phyloP scores from a whole-genome alignment of 2,888 invertebrate genomes.

The Endomychus coccineus region DNA sequence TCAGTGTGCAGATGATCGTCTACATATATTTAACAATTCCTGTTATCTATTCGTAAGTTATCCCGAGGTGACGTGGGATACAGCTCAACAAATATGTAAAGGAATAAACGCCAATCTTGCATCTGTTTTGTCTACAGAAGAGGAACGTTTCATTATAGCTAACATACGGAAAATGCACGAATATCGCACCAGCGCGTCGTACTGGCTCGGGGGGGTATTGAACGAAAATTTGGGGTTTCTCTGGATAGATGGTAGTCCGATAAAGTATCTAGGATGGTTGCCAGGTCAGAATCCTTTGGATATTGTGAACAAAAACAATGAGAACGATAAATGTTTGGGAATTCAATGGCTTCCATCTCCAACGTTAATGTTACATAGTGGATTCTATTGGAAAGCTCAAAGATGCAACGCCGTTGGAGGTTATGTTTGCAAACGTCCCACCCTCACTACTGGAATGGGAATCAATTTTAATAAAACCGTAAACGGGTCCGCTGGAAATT shows the following conservation, averaged over 20 bases:
- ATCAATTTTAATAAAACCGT: conserved; percentile 57
- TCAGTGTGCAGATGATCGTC: conserved; percentile 64
- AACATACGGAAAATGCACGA: conserved; percentile 62
- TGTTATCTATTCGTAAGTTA: conserved; percentile 72
- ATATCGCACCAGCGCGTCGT: conserved; percentile 63
- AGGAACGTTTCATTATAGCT: conserved; percentile 62
- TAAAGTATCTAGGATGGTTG: conserved; percentile 57
- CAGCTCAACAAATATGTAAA: conserved; percentile 61
- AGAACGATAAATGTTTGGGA: conserved; percentile 42
- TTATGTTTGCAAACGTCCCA: conserved; percentile 50
- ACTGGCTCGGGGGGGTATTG: conserved; percentile 64
- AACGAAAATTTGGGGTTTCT: conserved; percentile 45
- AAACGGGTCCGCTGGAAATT: conserved; percentile 55
- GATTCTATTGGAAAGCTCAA: conserved; percentile 63
- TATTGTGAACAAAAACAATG: conserved; percentile 28
- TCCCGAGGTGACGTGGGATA: conserved; percentile 68
- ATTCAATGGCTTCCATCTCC: conserved; percentile 62
- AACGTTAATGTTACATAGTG: conserved; percentile 57
- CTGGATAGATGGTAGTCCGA: conserved; percentile 57
- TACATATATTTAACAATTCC: conserved; percentile 60
- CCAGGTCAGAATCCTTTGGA: conserved; percentile 47
- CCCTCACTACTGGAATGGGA: conserved; percentile 44
- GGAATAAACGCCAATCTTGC: conserved; percentile 65
- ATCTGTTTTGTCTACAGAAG: conserved; percentile 60
- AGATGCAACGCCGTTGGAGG: conserved; percentile 59